phyloP scores from a whole-genome alignment of 1,140 invertebrate species.

The Drosophila baimaii region DNA sequence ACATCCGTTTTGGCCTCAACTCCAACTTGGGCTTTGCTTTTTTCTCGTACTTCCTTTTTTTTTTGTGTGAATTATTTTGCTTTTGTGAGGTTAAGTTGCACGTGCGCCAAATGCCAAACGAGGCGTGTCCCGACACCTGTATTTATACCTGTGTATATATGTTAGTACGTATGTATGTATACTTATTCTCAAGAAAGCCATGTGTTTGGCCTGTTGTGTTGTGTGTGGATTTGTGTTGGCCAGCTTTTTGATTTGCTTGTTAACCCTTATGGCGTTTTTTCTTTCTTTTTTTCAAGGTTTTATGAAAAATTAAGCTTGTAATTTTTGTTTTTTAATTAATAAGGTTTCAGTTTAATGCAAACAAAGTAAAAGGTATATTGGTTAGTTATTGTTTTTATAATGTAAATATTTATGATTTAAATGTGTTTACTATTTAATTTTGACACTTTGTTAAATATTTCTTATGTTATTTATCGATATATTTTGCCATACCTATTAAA shows the following conservation, averaged over 20 bases:
- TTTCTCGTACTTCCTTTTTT: background rate
- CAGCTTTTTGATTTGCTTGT: conserved; percentile 14
- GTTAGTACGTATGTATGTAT: background rate
- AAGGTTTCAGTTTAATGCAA: too few species aligned
- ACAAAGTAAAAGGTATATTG: too few species aligned
- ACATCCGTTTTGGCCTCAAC: conserved; percentile 63
- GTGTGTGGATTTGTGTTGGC: conserved; percentile 9
- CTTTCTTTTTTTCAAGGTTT: background rate
- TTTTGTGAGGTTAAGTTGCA: conserved; percentile 61
- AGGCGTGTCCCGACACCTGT: conserved; percentile 58
- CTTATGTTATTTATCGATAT: too few species aligned
- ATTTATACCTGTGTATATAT: conserved; percentile 11
- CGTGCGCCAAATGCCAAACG: conserved; percentile 65
- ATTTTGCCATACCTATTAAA: too few species aligned
- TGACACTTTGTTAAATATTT: too few species aligned
- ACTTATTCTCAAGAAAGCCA: background rate
- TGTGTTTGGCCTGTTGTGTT: background rate
- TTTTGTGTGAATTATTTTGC: conserved; percentile 12
- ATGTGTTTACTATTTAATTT: too few species aligned
- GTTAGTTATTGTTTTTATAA: too few species aligned
- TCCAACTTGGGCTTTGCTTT: conserved; percentile 16
- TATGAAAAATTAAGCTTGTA: too few species aligned
- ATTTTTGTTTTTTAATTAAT: too few species aligned
- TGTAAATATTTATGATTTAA: too few species aligned
- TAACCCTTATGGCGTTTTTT: background rate